Evolutionary conservation across 37 sponge, comb jelly and placozoan genomes (phyloP), one percentile per base, ranked within the genome.

Genomic region (Hormiphora californensis): DNA sequence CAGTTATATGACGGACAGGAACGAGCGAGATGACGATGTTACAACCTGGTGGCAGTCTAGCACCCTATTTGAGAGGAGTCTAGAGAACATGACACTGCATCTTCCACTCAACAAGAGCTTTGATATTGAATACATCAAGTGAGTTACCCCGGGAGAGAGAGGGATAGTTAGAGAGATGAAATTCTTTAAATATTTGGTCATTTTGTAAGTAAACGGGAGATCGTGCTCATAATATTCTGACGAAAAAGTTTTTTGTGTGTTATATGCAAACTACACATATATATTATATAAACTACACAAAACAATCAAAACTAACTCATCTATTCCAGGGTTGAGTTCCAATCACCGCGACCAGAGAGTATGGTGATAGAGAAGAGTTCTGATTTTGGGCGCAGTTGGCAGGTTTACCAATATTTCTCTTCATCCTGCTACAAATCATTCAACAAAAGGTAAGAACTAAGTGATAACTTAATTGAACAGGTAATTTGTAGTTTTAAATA

Each of bases 41-140:
- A 21, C 54, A 53, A 86, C 86, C 22, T 86, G 55, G 55, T 86
- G 86, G 86, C 86, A 86, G 40, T 86, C 86, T 43, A 86, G 54
- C 40, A 86, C 86, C 5, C 22, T 73, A 28, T 86, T 54, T 57
- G 86, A 54, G 21, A 39, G 40, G 40, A 86, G 54, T 28, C 36
- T 57, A 40, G 62, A 54, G 21, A 59, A 54, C 38, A 57, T 86
- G 86, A 57, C 61, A 5, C 40, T 86, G 9, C 86, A 86, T 31
- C 0, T 86, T 19, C 61, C 61, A 8, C 40, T 86, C 40, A 86
- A 86, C 62, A 86, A 86, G 54, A 86, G 61, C 39, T 86, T 86
- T 86, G 86, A 86, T 49, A 86, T 86, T n/a, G 61, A 55, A 19
- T 86, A 86, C 40, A 86, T 86, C 19, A 86, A 73, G 81, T 73